Evolutionary conservation across 2,113 vertebrate species (phyloP).

Genomic region (Pterocles gutturalis): DNA sequence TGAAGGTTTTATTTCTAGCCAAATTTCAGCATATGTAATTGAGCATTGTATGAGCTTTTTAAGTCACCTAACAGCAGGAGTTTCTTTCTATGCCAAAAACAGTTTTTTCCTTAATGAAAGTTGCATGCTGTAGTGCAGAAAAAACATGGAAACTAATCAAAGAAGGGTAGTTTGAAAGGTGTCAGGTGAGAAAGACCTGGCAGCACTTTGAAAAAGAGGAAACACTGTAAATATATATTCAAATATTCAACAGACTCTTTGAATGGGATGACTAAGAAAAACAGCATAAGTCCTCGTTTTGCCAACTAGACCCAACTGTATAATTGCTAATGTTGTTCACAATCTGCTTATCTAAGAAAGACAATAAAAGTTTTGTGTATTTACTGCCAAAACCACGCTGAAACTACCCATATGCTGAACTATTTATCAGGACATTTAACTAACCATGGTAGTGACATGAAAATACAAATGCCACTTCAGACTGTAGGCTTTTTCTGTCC

Average conservation of each 20-base stretch:
- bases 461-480: neutral
- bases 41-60: neutral
- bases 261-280: neutral
- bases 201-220: neutral
- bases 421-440: neutral
- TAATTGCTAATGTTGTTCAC: neutral
- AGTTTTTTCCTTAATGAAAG: conserved; percentile 36
- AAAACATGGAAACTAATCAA: conserved; percentile 14
- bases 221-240: neutral
- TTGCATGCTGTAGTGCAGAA: neutral
- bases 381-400: neutral
- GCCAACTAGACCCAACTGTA: neutral
- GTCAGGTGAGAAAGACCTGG: conserved; percentile 3
- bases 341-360: neutral
- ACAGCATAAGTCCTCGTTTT: neutral
- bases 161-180: conserved; percentile 6
- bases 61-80: conserved; percentile 10
- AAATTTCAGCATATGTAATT: conserved; percentile 6
- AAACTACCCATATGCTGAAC: neutral
- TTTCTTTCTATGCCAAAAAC: conserved; percentile 2
- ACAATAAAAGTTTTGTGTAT: neutral
- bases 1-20: neutral
- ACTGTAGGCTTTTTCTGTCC: rapidly evolving
- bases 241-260: neutral
- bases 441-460: neutral